Base-by-base conservation (phyloP, 1,140 invertebrate genomes). In the Spodoptera litura region DNA sequence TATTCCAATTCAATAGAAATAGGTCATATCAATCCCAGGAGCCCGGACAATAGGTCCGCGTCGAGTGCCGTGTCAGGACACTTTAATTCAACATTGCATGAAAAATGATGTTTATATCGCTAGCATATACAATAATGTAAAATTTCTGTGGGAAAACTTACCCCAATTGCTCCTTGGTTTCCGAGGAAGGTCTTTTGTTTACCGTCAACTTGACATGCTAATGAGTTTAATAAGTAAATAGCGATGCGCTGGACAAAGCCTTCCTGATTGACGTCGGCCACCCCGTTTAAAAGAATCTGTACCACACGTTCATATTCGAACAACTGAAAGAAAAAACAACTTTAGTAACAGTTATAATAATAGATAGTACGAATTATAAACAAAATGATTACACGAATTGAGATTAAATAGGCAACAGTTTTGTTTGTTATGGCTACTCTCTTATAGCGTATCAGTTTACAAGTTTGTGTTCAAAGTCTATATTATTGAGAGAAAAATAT, bases 151-250 rank as follows among this genome's bases (percentile, higher is more conserved):
- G 5, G 10, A n/a, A 13, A 71, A 90, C 89, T 88, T 93, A 98
- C 97, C 92, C 96, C 96, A 87, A 99, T 98, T 52, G 98, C 98
- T 38, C 98, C 98, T 61, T 98, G 93, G 91, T 98, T 96, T 31
- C 99, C 99, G 15, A 99, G 96, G 76, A 99, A 96, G 76, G 97
- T 95, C 90, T 99, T 99, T 88, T 99, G 98, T 61, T 96, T 95
- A 6, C 98, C 98, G 89, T 99, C 98, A 4, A 99, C 98, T 93
- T 99, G 98, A 93, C 99, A 99, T 4, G 99, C 99, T 61, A 99
- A 95, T 8, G 98, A 98, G 94, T 99, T 99, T 5, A 99, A 95
- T 81, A 99, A 95, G 95, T 98, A 99, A 81, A 99, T 98, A 13
- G 98, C 98, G 83, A 99, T 98, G 78, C 98, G 96, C 91, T 99